Evolutionary conservation across 2,113 vertebrate genomes (phyloP), one percentile per base, ranked within the genome.

Genomic region (Lethenteron camtschaticum): DNA sequence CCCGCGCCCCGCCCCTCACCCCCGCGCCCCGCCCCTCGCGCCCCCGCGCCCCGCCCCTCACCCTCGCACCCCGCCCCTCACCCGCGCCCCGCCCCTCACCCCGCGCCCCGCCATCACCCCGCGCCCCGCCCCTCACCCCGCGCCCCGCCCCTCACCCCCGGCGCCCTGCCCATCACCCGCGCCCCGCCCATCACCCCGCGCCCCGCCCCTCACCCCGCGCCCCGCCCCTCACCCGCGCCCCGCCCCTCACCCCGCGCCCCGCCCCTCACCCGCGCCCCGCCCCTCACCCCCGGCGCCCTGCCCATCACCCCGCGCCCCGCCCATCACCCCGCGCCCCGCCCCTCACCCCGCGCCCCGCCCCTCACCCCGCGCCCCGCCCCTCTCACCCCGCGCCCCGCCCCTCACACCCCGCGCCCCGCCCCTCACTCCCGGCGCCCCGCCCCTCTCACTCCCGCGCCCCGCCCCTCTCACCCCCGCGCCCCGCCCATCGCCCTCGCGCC

Each of bases 1-100:
- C 57, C 18, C 9, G 66, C 63, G 11, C 71, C 57, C 71, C 73
- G 70, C 72, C 73, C 63, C 18, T 9, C 6, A 9, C 3, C 18
- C 13, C 41, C 7, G 2, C 76, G 6, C 41, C 6, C 41, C 41
- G 41, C 41, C 76, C 75, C 77, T 79, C 76, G 77, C 76, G n/a
- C n/a, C 57, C 13, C 63, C 41, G 3, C n/a, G 56, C 56, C 58
- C 71, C 56, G 71, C 69, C 12, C 20, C 69, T 76, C 78, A 73
- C 76, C 74, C 71, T 74, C 78, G 75, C 57, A 1, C 66, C 1
- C 0, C 58, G 9, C 75, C 70, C 72, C 41, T 13, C 55, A 63
- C 14, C 57, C 18, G 63, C 63, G 11, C 71, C 59, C 71, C 73
- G 70, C 72, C 73, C 63, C 18, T 9, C 6, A 9, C 3, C 18